Evolutionary conservation across 1,140 invertebrate species (phyloP), one percentile per base, ranked within the genome.

Genomic region (Panagrolaimus sp.): DNA sequence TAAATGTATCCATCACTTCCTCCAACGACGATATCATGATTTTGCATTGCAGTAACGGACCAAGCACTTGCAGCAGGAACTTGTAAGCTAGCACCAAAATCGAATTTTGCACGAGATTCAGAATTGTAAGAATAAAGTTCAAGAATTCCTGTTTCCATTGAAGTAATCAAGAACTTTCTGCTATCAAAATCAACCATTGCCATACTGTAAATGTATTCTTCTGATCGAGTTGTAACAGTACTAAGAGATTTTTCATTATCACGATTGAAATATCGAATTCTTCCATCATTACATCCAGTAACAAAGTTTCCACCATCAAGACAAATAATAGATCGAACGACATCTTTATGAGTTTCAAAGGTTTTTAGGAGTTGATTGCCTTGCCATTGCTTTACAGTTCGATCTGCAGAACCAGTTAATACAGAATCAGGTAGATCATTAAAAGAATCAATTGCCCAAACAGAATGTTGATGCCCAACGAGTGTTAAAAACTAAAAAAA

Each of bases 21-120:
- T 9, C 92, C 94, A 70, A 91, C 89, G n/a, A 91, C 91, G 79
- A 98, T 88, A 84, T 97, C 93, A 11, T 89, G 90, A 85, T 96
- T 95, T 4, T 85, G 77, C 16, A 96, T 82, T 68, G 88, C 87
- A 65, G 88, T 87, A 0, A 95, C 89, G 61, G 88, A 88, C 95
- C 95, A 98, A 8, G 96, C 88, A 25, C 51, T 57, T 23, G 91
- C 92, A 65, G 91, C 89, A 1, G 90, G 88, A 0, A 94, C 93
- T 64, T 95, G 85, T 14, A 86, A 80, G 31, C 97, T 88, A 0
- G 89, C 89, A 77, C 92, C 88, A 31, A 86, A 80, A 75, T 88
- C 87, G 20, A 65, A 57, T 65, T 76, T 69, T 63, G 88, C 14
- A 44, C 9, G 20, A 25, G 57, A 11, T 1, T 42, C 68, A 13